A percentile compares a stretch with the other conserved stretches of the same genome.
Evolutionary conservation across 53 echinoderm and acorn worm species (phyloP).

Genomic region (Paracentrotus lividus): DNA sequence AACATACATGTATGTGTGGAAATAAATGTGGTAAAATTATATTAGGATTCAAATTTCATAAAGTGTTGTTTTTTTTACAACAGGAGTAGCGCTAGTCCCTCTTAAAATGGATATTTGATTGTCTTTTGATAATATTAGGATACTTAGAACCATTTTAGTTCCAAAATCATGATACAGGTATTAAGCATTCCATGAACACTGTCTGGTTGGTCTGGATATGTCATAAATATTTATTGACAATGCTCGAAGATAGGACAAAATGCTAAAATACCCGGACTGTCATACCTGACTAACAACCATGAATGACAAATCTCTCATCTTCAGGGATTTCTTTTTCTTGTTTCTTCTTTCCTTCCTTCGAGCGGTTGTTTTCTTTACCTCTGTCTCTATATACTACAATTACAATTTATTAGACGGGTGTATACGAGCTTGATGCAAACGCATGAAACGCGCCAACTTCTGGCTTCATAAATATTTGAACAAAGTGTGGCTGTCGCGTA

Average conservation of each 20-base stretch:
- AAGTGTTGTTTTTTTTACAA: too few relatives aligned
- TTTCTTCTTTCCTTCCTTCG: neutral
- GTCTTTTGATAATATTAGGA: neutral
- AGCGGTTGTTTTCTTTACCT: constrained; percentile 9
- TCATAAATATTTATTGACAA: constrained; percentile 39
- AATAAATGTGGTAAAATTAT: too few relatives aligned
- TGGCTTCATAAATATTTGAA: constrained; percentile 46
- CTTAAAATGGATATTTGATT: too few relatives aligned
- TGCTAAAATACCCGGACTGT: constrained; percentile 9
- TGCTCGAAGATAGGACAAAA: neutral
- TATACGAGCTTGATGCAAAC: constrained; percentile 8
- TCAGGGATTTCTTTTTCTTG: constrained; percentile 6
- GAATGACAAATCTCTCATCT: constrained; percentile 21
- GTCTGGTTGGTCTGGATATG: neutral
- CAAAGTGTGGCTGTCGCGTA: constrained; percentile 31
- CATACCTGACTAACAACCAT: constrained; percentile 20
- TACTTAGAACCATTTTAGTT: neutral
- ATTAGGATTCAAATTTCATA: too few relatives aligned
- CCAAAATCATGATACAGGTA: neutral
- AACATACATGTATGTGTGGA: too few relatives aligned
- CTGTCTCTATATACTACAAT: neutral
- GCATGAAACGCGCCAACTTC: neutral
- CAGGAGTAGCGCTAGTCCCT: too few relatives aligned
- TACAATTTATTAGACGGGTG: constrained; percentile 33
- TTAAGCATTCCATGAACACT: neutral